These are phyloP conservation scores for Pachydiplax longipennis DNA, from an alignment of 2,888 invertebrate genomes.

Conservation along the genomic window DNA sequence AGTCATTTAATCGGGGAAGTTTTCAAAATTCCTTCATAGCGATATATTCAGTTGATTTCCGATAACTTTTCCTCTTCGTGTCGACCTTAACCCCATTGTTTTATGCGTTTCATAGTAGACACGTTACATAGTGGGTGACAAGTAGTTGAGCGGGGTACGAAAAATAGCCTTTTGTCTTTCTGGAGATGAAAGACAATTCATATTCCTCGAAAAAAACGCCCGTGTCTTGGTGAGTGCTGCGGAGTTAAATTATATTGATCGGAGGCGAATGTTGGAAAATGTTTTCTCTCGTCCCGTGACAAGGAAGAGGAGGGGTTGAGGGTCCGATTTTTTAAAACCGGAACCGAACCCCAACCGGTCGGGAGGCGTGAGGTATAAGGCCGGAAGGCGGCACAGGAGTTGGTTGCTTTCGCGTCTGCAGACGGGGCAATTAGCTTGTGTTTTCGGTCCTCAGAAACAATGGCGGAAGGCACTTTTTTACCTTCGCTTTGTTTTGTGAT, in stretches of 20 bases:
- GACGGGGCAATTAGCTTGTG: background rate
- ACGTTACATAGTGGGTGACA: no score
- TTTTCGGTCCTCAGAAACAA: background rate
- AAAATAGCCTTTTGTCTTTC: no score
- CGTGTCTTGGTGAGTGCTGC: background rate
- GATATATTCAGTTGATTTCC: no score
- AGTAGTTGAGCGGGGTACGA: no score
- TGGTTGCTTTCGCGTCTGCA: background rate
- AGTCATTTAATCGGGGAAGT: no score
- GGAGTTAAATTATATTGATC: background rate
- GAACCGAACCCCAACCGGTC: conserved; percentile 39
- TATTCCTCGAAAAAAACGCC: background rate
- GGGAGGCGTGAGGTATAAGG: background rate
- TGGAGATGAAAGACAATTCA: background rate
- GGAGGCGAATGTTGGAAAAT: background rate
- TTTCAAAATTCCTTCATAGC: no score
- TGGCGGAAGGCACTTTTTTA: background rate
- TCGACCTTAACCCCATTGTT: no score
- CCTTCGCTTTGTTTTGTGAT: no score
- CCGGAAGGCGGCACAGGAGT: background rate
- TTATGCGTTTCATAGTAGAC: no score
- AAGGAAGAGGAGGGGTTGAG: background rate
- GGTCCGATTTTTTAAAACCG: conserved; percentile 16
- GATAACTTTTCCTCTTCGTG: no score
- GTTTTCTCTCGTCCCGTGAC: background rate